These are phyloP conservation scores for Motacilla alba DNA, from an alignment of 2,113 vertebrate species.

Conservation along the genomic window DNA sequence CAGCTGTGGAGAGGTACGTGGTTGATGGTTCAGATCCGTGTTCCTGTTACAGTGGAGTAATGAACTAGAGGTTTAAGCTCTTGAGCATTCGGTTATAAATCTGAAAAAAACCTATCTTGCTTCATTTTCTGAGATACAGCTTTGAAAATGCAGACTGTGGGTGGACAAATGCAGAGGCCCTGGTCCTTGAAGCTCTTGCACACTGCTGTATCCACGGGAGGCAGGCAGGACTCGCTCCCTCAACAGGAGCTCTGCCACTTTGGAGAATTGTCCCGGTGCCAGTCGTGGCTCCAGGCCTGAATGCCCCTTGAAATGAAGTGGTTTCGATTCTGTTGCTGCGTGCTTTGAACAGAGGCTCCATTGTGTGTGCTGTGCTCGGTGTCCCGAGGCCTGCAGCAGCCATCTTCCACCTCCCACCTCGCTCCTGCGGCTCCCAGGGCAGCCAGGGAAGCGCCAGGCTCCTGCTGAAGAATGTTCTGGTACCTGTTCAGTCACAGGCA, in stretches of 20 bases:
- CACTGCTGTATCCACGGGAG: neutral
- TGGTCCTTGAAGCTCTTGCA: neutral
- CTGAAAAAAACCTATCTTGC: neutral
- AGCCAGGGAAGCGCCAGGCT: neutral
- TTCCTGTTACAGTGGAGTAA: neutral
- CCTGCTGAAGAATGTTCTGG: neutral
- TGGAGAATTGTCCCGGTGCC: neutral
- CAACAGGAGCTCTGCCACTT: neutral
- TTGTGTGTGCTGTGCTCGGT: neutral
- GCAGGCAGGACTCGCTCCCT: neutral
- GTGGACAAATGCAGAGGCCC: neutral
- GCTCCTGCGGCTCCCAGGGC: neutral
- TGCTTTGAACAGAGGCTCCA: slow-evolving; percentile 5
- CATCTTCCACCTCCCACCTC: neutral
- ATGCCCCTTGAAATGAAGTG: slow-evolving; percentile 40
- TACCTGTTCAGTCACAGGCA: neutral
- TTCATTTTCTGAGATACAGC: neutral
- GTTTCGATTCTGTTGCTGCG: neutral
- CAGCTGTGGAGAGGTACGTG: neutral
- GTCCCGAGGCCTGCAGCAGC: neutral
- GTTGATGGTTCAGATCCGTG: neutral
- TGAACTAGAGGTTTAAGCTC: neutral
- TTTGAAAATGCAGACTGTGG: neutral
- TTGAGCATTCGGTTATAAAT: neutral
- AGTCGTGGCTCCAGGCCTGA: neutral